Evolutionary conservation across 2,797 vertebrate species (phyloP), one percentile per base, ranked within the genome.

Genomic region (Chloroceryle amazona): DNA sequence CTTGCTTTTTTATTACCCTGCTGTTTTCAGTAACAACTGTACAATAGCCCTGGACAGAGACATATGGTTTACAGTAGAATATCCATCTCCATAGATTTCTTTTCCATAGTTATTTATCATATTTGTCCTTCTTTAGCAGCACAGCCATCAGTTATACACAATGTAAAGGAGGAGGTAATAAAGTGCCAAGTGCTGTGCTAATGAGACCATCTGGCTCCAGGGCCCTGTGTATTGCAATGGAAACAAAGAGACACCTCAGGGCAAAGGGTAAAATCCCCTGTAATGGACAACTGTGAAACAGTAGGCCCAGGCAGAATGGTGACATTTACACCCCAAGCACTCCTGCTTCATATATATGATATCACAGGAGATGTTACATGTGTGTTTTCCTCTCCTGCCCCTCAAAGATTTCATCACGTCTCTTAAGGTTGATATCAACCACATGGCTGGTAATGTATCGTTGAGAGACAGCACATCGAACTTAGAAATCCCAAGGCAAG

Each of bases 51-150:
- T 92, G 89, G 97, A 98, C 97, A 98, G 93, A 98, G 97, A 98
- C 96, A 96, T 97, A 97, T 89, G 95, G 95, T 96, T 98, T 97
- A 79, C 78, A 73, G 91, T 93, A 95, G 89, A 97, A 93, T 93
- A 96, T 96, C 94, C 25, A 42, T 96, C 97, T 98, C 96, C 94
- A 92, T 84, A 86, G 68, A 42, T 95, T 97, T 97, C 81, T 96
- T 98, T 95, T 81, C 91, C 55, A 28, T 96, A 81, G 92, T 96
- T 98, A 97, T 98, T 98, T 98, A 96, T 98, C 96, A 95, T 96
- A 95, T 98, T 98, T 97, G 93, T 98, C 97, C 92, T 97, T 94
- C 95, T 96, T 87, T 93, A 97, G 92, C 94, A 81, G 73, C 86
- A 96, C 73, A 95, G 67, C 91, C 91, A 97, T 97, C 70, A 89